Evolutionary conservation across 2,797 vertebrate species (phyloP), one percentile per base, ranked within the genome.

Genomic region (Trichosurus vulpecula): DNA sequence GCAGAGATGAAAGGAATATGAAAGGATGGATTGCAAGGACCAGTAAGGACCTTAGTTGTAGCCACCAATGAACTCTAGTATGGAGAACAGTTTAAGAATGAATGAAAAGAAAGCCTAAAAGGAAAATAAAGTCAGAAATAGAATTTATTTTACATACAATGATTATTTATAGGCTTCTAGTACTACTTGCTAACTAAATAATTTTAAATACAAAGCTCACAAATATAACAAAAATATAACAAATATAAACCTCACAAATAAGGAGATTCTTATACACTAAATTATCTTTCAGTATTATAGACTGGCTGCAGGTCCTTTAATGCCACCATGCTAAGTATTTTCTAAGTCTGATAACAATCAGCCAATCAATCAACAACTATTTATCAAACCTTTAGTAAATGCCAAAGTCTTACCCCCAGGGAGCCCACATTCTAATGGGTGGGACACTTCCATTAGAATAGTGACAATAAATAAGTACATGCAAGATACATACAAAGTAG

Each of bases 41-140:
- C 51, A 94, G 29, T 41, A 94, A 51, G 54, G 74, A 91, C 31
- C 66, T 27, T 58, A 81, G 10, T 58, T 61, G 41, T 91, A 92
- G 58, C 51, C 14, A 52, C 30, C 5, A 54, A 57, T n/a, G n/a
- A 89, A 16, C 54, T 54, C 9, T 6, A 54, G 19, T 25, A 30
- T 61, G 25, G 54, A 61, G 91, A 93, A 66, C 41, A 52, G 3
- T 90, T 52, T 66, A 66, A 91, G 74, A 95, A 25, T n/a, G 13
- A 95, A 92, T 51, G 56, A 92, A 90, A 58, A 47, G 6, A 81
- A 54, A 30, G 56, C 41, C 91, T 90, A 90, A 92, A 87, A 66
- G 30, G 56, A 92, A 61, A 57, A 61, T n/a, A 14, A 90, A 54
- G 52, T 12, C 51, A 61, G 90, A 92, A 95, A 95, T 58, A 90